phyloP scores from a whole-genome alignment of 2,797 vertebrate genomes.

The Oreortyx pictus region DNA sequence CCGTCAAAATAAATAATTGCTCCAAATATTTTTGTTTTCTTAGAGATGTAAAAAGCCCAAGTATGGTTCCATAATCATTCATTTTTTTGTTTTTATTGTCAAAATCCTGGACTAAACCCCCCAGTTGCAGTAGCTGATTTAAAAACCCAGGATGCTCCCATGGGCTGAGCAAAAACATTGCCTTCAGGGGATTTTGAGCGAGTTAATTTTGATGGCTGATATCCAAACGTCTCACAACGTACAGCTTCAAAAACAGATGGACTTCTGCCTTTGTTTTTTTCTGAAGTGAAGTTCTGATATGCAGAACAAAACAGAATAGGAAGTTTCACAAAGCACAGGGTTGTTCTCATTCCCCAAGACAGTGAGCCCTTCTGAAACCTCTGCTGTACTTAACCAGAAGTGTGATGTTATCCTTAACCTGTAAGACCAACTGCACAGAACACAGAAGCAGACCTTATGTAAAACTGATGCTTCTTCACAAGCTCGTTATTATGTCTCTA shows the following conservation, averaged over 20 bases:
- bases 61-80: rapidly evolving
- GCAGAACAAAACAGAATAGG: neutral
- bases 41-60: neutral
- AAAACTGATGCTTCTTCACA: neutral
- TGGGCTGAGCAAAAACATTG: neutral
- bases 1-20: neutral
- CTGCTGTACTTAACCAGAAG: neutral
- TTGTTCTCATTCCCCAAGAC: neutral
- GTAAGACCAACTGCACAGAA: neutral
- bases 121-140: neutral
- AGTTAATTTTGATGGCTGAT: neutral
- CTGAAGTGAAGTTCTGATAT: neutral
- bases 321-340: neutral
- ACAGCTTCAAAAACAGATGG: neutral
- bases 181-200: neutral
- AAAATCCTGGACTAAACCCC: neutral
- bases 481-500: neutral
- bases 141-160: neutral
- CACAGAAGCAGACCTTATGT: neutral
- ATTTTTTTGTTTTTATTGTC: neutral
- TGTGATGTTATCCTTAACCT: neutral
- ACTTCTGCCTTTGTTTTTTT: neutral
- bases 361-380: neutral
- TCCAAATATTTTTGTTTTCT: neutral
- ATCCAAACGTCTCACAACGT: neutral